These are phyloP conservation scores for Proteles cristata DNA, from an alignment of 2,113 vertebrate genomes.

Conservation along the genomic window DNA sequence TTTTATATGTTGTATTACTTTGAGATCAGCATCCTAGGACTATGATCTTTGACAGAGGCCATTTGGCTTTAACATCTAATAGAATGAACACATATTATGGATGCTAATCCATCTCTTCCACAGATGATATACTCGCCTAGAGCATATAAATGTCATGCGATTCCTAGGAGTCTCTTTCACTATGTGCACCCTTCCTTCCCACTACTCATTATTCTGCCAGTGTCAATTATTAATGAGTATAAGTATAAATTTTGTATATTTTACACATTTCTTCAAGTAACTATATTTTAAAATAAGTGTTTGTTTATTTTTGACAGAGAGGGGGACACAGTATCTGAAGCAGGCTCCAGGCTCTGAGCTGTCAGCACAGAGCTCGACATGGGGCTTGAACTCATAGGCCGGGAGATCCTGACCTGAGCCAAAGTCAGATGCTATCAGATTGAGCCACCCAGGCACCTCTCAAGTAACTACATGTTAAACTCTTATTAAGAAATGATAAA, in stretches of 20 bases:
- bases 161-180: neutral
- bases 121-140: neutral
- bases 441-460: neutral
- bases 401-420: too few species aligned
- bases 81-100: neutral
- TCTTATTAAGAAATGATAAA: neutral
- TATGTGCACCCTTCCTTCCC: neutral
- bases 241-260: neutral
- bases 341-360: too few species aligned
- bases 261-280: conserved; percentile 10
- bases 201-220: neutral
- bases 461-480: neutral
- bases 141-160: neutral
- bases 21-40: neutral
- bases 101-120: neutral
- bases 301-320: too few species aligned
- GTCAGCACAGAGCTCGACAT: too few species aligned
- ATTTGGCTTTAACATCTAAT: neutral
- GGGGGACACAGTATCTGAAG: too few species aligned
- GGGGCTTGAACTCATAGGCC: too few species aligned
- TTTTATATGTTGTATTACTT: neutral
- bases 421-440: too few species aligned
- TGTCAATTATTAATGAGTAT: neutral
- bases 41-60: neutral
- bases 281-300: neutral